These are phyloP conservation scores for Psittacula derbiana DNA, from an alignment of 2,797 vertebrate species.

Conservation along the genomic window DNA sequence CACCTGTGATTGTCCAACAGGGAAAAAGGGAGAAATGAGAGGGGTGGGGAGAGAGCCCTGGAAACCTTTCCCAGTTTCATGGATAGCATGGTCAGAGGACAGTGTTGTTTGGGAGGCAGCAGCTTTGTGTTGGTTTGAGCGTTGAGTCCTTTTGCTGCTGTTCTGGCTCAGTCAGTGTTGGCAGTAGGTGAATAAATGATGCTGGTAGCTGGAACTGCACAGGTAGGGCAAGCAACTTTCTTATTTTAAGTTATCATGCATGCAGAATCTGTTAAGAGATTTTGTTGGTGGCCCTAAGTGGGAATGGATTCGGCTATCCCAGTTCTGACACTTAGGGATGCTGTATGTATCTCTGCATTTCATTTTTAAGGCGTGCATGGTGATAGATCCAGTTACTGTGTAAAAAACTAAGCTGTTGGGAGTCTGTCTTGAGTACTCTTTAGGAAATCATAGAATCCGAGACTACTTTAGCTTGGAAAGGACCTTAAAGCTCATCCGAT, in stretches of 20 bases:
- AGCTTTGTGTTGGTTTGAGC: not conserved
- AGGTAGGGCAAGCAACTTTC: not conserved
- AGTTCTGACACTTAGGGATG: not conserved
- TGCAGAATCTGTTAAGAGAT: not conserved
- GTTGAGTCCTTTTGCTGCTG: not conserved
- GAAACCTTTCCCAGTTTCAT: not conserved
- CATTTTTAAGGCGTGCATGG: accelerated
- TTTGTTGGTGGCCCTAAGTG: not conserved
- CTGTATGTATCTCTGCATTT: not conserved
- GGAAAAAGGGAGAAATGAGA: not conserved
- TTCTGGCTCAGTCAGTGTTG: accelerated
- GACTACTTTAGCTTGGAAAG: not conserved
- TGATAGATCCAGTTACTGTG: not conserved
- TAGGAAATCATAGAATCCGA: not conserved
- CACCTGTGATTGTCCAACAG: slow-evolving; percentile 81
- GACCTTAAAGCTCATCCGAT: not conserved
- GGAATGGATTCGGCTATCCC: not conserved
- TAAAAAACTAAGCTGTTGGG: not conserved
- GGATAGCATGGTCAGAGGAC: accelerated
- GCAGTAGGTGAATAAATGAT: not conserved
- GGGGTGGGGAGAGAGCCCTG: not conserved
- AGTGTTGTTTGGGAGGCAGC: not conserved
- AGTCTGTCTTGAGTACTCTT: not conserved
- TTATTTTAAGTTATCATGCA: accelerated
- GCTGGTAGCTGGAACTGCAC: not conserved